Base-by-base conservation (phyloP, 2,113 vertebrate genomes). In the Ictalurus furcatus region DNA sequence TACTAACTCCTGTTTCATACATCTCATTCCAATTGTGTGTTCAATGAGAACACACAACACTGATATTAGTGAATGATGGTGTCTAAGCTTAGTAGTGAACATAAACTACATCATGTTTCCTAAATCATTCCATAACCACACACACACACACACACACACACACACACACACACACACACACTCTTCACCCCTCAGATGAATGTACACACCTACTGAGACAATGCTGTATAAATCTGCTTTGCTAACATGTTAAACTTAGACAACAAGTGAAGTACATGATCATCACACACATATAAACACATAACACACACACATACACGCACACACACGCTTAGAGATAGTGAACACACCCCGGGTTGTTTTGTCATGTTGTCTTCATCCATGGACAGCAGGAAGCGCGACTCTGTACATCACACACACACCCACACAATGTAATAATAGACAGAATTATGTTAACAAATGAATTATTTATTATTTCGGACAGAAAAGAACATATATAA, bases 351-450 rank as follows among this genome's bases (percentile, higher is more conserved):
- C 97, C 98, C 98, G 21, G 98, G 98, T 91, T 99, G 98, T 92
- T 99, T 99, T 76, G 98, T 99, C 97, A 99, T 98, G 90, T 99
- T 99, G 92, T 99, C 98, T 93, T 97, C 97, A 58, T 97, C 97
- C 95, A 98, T 92, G 23, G 97, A 99, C 48, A 98, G 96, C 52
- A 99, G 95, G 92, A 99, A 99, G 92, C 97, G 95, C 48, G 98
- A 99, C 93, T 99, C 98, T 99, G 94, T 54, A 91, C 91, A 91
- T 52, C 89, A 73, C 37, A n/a, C 88, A 82, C 25, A 61, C 54
- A 52, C 34, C 16, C 12, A 78, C 40, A 58, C 54, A 81, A 87
- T 56, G 28, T n/a, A n/a, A 19, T 28, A 61, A 58, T 40, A 13
- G 12, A 28, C 37, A 85, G 37, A 40, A 63, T 44, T 56, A 61